Evolutionary conservation across 2,113 vertebrate species (phyloP), one percentile per base, ranked within the genome.

Genomic region (Thermophis baileyi): DNA sequence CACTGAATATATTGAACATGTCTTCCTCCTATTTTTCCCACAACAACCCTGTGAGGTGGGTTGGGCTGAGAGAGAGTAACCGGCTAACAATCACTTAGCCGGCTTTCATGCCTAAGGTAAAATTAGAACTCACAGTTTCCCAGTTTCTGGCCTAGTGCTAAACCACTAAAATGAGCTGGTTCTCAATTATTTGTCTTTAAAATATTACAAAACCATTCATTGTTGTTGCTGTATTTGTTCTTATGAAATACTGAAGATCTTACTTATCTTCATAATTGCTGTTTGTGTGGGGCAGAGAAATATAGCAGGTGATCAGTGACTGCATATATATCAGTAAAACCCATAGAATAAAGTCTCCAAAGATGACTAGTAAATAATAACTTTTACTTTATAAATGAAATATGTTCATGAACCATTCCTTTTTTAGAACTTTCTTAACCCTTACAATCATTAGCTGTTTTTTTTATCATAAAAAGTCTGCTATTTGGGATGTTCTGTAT

Each of bases 401-500:
- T 47, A 25, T 89, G 14, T 24, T 27, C 14, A 69, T 49, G 46
- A 49, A 88, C 22, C 35, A 60, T 85, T 95, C 94, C 81, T 93
- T 10, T 40, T 40, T 69, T 27, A 88, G 86, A 86, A 54, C 35
- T 90, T 94, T 30, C 90, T 27, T 93, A 14, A 53, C 51, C 1
- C 3, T 94, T 93, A 87, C 81, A 25, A 90, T 51, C 25, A 24
- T 4, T 86, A 92, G 35, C 27, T 46, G 7, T 94, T 53, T 91
- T 88, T 91, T 88, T 90, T 60, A 88, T 22, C 7, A n/a, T 24
- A 91, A 92, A 44, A 8, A 90, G 46, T 54, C 90, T 94, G 9
- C 50, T 1, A 89, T 22, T 81, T 40, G 18, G n/a, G 69, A 81
- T 40, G 6, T 40, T 40, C 69, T 40, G 16, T 81, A 81, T 20